phyloP scores from a whole-genome alignment of 1,140 invertebrate species.

The Penaeus japonicus region DNA sequence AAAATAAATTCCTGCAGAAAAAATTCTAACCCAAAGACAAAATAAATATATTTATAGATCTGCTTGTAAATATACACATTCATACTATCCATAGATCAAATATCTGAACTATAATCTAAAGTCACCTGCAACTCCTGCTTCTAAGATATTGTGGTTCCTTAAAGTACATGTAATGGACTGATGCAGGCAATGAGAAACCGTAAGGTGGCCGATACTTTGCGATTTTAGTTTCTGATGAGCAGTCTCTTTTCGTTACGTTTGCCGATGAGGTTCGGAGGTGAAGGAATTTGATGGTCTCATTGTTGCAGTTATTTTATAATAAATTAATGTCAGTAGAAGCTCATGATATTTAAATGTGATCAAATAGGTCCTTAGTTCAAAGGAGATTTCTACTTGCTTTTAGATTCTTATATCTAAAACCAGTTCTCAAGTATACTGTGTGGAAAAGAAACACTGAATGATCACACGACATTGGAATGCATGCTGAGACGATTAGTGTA shows the following conservation, averaged over 20 bases:
- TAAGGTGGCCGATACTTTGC: neutral
- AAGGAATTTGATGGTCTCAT: neutral
- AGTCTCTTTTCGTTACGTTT: no score
- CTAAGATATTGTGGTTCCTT: slow-evolving; percentile 14
- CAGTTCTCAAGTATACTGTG: no score
- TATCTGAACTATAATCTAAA: slow-evolving; percentile 30
- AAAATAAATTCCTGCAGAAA: slow-evolving; percentile 33
- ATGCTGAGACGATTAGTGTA: no score
- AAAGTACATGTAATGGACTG: slow-evolving; percentile 45
- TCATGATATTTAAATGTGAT: no score
- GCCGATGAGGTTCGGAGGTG: no score
- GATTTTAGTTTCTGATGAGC: neutral
- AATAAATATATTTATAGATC: slow-evolving; percentile 49
- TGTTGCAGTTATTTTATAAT: no score
- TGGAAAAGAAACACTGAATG: no score
- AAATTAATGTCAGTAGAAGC: no score
- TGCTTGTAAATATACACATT: slow-evolving; percentile 38
- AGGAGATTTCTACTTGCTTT: no score
- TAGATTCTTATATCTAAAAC: no score
- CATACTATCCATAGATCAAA: slow-evolving; percentile 25
- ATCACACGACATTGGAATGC: no score
- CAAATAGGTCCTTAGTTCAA: no score
- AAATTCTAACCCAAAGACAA: slow-evolving; percentile 31
- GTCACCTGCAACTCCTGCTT: slow-evolving; percentile 22
- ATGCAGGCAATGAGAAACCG: slow-evolving; percentile 33